Percentiles rank a stretch among this genome's conserved stretches.
phyloP scores from a whole-genome alignment of 2,113 vertebrate genomes.

The Cromileptes altivelis region DNA sequence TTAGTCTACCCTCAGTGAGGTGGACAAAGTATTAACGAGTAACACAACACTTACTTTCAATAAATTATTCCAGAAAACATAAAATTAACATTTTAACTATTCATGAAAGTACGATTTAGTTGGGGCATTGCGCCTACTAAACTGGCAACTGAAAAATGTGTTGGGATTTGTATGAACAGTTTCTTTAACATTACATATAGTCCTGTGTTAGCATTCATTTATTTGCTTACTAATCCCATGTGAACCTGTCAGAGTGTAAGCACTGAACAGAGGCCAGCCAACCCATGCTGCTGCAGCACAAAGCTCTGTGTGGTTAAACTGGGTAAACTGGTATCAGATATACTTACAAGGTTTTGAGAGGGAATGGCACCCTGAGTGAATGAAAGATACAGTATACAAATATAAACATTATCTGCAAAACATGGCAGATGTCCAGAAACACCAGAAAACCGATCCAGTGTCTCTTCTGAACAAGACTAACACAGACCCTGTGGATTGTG shows the following conservation, averaged over 20 bases:
- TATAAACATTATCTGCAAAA: slow-evolving; percentile 26
- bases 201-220: slow-evolving; percentile 52
- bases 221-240: slow-evolving; percentile 8
- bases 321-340: slow-evolving; percentile 49
- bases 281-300: slow-evolving; percentile 54
- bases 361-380: slow-evolving; percentile 82
- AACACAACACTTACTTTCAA: neutral
- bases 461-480: neutral
- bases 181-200: slow-evolving; percentile 6
- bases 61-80: neutral
- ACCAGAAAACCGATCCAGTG: neutral
- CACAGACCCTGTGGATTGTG: neutral
- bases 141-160: neutral
- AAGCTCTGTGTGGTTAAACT: slow-evolving; percentile 35
- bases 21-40: neutral
- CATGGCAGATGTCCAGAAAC: slow-evolving; percentile 8
- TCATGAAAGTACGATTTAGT: neutral
- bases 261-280: slow-evolving; percentile 43
- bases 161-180: neutral
- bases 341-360: slow-evolving; percentile 86
- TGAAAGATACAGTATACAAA: slow-evolving; percentile 67
- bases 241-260: slow-evolving; percentile 41
- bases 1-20: neutral
- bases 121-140: neutral
- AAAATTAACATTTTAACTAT: too few species aligned